Evolutionary conservation across 2,797 vertebrate genomes (phyloP).

Genomic region (Sphenodon punctatus): DNA sequence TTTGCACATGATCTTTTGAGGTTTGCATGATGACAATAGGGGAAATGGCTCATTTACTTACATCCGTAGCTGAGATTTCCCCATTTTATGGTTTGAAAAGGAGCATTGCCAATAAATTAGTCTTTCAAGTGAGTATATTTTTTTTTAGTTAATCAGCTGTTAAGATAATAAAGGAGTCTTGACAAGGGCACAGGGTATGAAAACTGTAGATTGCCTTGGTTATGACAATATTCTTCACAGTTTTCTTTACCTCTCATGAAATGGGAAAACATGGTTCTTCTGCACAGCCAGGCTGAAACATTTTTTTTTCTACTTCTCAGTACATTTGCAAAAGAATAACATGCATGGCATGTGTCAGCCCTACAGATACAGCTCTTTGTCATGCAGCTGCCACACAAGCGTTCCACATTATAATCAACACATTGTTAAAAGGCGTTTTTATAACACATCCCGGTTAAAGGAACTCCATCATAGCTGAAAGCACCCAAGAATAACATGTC

Average conservation of each 20-base stretch:
- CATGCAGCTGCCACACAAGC: background rate
- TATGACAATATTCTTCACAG: background rate
- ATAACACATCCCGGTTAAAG: constrained; percentile 17
- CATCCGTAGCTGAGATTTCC: background rate
- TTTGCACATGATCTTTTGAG: background rate
- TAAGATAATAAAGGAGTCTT: background rate
- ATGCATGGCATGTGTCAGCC: background rate
- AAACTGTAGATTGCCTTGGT: background rate
- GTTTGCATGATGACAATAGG: background rate
- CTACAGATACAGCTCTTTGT: background rate
- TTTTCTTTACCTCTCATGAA: background rate
- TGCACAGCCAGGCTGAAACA: background rate
- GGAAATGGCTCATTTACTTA: background rate
- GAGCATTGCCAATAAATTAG: background rate
- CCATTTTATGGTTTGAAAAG: background rate
- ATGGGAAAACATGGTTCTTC: background rate
- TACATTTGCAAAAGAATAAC: background rate
- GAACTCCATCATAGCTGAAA: background rate
- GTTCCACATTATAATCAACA: background rate
- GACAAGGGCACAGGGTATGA: background rate
- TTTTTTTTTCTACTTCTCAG: background rate
- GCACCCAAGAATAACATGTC: background rate
- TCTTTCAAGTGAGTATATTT: background rate
- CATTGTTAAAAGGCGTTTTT: constrained; percentile 20
- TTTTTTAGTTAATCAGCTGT: background rate